Base-by-base conservation (phyloP, 1,140 invertebrate species). In the Zelostemma sp. region DNA sequence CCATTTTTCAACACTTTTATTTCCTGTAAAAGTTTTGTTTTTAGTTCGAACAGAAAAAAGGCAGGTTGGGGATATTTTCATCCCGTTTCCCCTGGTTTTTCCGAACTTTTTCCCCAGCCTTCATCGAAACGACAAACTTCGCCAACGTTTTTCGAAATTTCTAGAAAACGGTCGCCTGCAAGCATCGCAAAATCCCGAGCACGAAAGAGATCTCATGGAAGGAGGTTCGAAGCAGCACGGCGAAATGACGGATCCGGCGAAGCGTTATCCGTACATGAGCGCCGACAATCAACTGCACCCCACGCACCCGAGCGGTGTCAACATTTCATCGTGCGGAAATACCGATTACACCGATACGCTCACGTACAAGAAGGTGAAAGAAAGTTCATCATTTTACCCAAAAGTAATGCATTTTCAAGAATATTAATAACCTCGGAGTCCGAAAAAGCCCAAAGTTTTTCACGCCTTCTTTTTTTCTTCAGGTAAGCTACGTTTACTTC, bases 401-500 rank as follows among this genome's bases (percentile, higher is more conserved):
- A 35, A 35, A 35, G 33, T 35, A 35, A 35, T 35, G 6, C 5
- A 35, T n/a, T 35, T 9, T 35, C n/a, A 35, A 6, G 6, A 2
- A 35, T 5, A 35, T 9, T 9, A 5, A 9, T 35, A 11, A 1
- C n/a, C n/a, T 6, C 11, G 11, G n/a, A 35, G 33, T n/a, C n/a
- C n/a, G n/a, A n/a, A 2, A n/a, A 35, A 6, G 3, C 11, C 11
- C n/a, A 35, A 35, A 5, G 33, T 35, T 35, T 9, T 35, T 9
- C 11, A 9, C n/a, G n/a, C 6, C 6, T 6, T 35, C 11, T 35
- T n/a, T n/a, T 35, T 41, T 67, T 55, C 51, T 68, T 28, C 53
- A 84, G 83, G 81, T 85, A 53, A 79, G 78, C 51, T 86, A 86
- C 58, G 74, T 86, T 51, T 83, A 85, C 59, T 86, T 85, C 55